Conservation (phyloP, 2,888 invertebrate genomes). For the Drosophila birchii region DNA sequence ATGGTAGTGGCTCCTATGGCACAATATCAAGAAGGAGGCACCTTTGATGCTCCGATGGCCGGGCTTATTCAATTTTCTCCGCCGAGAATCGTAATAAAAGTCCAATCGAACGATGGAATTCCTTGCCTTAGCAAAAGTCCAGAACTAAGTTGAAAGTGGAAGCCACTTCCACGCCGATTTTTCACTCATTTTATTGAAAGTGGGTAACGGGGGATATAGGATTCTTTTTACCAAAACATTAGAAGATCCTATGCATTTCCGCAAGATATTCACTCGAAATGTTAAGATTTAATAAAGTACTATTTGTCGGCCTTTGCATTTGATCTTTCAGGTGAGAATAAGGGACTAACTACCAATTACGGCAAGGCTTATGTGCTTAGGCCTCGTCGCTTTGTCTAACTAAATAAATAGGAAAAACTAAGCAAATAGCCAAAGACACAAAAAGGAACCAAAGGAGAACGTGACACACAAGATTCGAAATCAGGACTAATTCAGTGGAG, state of each 20-base stretch:
- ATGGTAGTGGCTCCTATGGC: conserved; percentile 27
- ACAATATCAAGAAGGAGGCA: neutral
- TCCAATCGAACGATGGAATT: neutral
- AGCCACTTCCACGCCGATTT: neutral
- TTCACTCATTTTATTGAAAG: neutral
- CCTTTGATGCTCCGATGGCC: conserved; percentile 16
- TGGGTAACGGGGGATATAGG: neutral
- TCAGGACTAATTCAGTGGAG: conserved; percentile 60
- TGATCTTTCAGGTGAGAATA: neutral
- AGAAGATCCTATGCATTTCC: no score
- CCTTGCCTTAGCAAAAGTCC: neutral
- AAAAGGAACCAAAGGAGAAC: conserved; percentile 34
- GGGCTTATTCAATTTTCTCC: conserved; percentile 25
- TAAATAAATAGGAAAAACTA: neutral
- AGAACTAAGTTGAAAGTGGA: conserved; percentile 1
- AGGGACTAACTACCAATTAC: neutral
- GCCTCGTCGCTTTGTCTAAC: conserved; percentile 4
- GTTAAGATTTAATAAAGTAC: neutral
- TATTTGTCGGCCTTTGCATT: neutral
- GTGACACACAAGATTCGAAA: conserved; percentile 60
- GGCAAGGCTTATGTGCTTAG: neutral
- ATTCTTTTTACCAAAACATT: no score
- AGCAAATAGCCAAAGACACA: conserved; percentile 2
- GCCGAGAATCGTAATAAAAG: neutral
- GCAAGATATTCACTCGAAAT: neutral